A percentile compares a stretch with the other conserved stretches of the same genome.
These are phyloP conservation scores for Escarpia spicata DNA, from an alignment of 2,888 invertebrate genomes.

Conservation along the genomic window DNA sequence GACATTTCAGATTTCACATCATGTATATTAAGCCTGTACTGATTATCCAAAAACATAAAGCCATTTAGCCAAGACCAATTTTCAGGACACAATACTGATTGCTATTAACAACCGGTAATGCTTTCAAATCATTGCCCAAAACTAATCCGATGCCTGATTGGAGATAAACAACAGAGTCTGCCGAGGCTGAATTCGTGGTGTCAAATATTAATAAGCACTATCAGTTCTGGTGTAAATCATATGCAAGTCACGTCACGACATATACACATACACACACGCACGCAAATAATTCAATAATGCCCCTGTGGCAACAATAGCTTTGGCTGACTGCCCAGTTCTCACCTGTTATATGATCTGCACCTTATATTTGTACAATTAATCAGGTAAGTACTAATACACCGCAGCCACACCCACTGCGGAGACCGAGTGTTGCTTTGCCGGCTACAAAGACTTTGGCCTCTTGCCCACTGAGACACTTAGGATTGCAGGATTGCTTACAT, in stretches of 20 bases:
- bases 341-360: neutral
- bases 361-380: neutral
- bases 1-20: neutral
- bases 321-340: neutral
- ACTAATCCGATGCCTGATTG: neutral
- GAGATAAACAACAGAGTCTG: neutral
- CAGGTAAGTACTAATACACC: neutral
- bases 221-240: neutral
- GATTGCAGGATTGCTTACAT: conserved; percentile 18
- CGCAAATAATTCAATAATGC: neutral
- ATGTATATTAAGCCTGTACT: neutral
- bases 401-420: neutral
- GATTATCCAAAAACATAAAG: neutral
- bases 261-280: neutral
- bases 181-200: neutral
- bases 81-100: neutral
- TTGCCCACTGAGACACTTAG: neutral
- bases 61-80: neutral
- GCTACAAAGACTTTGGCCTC: neutral
- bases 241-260: neutral
- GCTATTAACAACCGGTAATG: neutral
- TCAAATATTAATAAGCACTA: neutral
- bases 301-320: neutral
- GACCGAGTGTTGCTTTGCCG: neutral
- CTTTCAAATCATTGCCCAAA: too few relatives aligned